Evolutionary conservation across 2,888 invertebrate genomes (phyloP).

Genomic region (Drosophila bunnanda): DNA sequence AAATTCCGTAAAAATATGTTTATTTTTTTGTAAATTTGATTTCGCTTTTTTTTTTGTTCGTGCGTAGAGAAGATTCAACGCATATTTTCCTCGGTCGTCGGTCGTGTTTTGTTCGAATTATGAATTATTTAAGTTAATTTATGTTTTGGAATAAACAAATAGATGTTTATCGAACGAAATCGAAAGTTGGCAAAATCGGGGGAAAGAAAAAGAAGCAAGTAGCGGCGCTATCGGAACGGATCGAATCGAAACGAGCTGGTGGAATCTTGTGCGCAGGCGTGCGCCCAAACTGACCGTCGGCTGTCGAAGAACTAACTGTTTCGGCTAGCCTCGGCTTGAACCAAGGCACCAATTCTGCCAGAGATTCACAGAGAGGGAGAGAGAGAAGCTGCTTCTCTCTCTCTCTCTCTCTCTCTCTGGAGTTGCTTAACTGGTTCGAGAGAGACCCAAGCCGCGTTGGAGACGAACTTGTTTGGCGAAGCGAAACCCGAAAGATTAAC

Average conservation of each 20-base stretch:
- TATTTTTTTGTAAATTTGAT: constrained; percentile 29
- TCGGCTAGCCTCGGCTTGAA: constrained; percentile 59
- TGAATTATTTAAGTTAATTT: constrained; percentile 48
- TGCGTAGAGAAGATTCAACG: constrained; percentile 48
- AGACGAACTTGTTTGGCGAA: constrained; percentile 45
- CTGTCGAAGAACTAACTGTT: constrained; percentile 83
- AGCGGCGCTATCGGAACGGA: constrained; percentile 15
- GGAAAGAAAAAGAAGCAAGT: constrained; percentile 13
- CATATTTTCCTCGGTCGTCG: constrained; percentile 56
- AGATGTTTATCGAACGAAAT: constrained; percentile 61
- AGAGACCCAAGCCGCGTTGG: constrained; percentile 28
- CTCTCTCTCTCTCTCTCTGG: background rate
- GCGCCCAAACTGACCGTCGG: constrained; percentile 83
- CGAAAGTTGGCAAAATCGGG: constrained; percentile 76
- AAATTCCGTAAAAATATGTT: constrained; percentile 47
- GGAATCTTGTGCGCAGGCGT: constrained; percentile 81
- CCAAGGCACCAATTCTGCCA: constrained; percentile 60
- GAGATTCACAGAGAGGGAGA: constrained; percentile 18
- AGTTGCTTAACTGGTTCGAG: constrained; percentile 64
- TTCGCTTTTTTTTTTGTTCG: constrained; percentile 36
- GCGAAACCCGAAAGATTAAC: constrained; percentile 40
- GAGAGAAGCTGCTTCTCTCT: constrained; percentile 4
- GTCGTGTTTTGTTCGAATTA: constrained; percentile 46
- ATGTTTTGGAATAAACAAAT: constrained; percentile 13
- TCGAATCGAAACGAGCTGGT: constrained; percentile 5